Conservation (phyloP, 2,888 invertebrate genomes). For the Apocheima hispidaria region DNA sequence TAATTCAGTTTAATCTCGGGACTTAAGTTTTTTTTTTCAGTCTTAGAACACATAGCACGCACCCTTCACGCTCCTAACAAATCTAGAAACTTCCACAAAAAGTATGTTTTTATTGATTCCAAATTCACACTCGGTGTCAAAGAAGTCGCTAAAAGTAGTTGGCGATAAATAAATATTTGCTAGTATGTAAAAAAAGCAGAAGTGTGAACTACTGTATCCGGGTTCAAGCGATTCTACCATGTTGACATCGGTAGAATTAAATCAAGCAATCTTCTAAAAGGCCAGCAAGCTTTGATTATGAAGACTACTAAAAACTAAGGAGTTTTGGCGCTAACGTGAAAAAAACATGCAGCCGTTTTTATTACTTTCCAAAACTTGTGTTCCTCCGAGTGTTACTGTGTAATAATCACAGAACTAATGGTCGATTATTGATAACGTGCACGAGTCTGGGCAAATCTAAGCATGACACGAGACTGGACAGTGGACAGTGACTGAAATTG, state of each 20-base stretch:
- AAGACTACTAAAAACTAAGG: no score
- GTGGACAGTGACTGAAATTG: no score
- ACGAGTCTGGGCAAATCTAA: no score
- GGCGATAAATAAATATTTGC: slow-evolving; percentile 34
- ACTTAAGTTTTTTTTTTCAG: background rate
- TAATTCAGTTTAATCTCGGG: background rate
- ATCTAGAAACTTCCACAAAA: slow-evolving; percentile 8
- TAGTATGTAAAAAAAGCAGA: slow-evolving; percentile 36
- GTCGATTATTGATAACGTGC: no score
- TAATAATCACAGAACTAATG: no score
- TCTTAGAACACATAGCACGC: background rate
- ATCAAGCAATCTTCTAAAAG: slow-evolving; percentile 22
- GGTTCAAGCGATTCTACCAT: slow-evolving; percentile 30
- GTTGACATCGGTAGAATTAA: slow-evolving; percentile 45
- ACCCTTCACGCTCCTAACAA: background rate
- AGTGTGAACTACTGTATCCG: slow-evolving; percentile 31
- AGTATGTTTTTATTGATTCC: slow-evolving; percentile 23
- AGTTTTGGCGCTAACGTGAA: no score
- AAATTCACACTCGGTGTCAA: slow-evolving; percentile 20
- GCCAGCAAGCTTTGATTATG: background rate
- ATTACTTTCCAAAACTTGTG: no score
- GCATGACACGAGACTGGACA: no score
- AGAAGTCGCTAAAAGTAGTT: slow-evolving; percentile 32
- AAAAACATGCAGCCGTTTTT: no score
- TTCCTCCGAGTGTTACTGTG: no score